Base-by-base conservation (phyloP, 2,113 vertebrate genomes). In the Tympanuchus pallidicinctus region DNA sequence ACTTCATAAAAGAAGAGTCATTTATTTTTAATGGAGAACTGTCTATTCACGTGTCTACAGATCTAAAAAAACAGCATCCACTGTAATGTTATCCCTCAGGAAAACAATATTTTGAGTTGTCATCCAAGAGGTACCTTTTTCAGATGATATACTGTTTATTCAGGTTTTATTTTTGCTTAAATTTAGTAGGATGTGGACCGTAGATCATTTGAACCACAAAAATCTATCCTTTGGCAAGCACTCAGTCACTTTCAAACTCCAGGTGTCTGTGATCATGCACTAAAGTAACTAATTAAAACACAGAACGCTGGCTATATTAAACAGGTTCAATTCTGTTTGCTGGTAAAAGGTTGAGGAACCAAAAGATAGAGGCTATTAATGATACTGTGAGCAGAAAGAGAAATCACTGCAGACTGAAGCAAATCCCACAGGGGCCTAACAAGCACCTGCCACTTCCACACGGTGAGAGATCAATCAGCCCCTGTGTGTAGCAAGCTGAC, bases 371-470 rank as follows among this genome's bases (percentile, higher is more conserved):
- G 52, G 54, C 57, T 85, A 67, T 88, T 94, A 94, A 94, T 50
- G 70, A 54, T 48, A 50, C 22, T 65, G 9, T 56, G 50, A 45
- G 61, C 89, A 64, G 65, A 78, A 72, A 79, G 64, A 87, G 52
- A 91, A 95, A 82, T 86, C 84, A 65, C 43, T 73, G 42, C 48
- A 92, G 64, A 80, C 43, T 74, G 73, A 75, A 95, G 52, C 18
- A 86, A 84, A 60, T 72, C 91, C 75, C 82, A 96, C 72, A 70
- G 66, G 82, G 64, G 64, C 76, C 86, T 95, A 95, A 95, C 86
- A 90, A 96, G 89, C 91, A 64, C 61, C 93, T 95, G 90, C 88
- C 95, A 90, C 90, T 95, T 95, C 64, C 87, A 90, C 6, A 1
- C 16, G 4, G 80, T 52, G 73, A 86, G 78, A 95, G 91, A 96